phyloP scores from a whole-genome alignment of 1,140 invertebrate genomes.

The Zaprionus gabonicus region DNA sequence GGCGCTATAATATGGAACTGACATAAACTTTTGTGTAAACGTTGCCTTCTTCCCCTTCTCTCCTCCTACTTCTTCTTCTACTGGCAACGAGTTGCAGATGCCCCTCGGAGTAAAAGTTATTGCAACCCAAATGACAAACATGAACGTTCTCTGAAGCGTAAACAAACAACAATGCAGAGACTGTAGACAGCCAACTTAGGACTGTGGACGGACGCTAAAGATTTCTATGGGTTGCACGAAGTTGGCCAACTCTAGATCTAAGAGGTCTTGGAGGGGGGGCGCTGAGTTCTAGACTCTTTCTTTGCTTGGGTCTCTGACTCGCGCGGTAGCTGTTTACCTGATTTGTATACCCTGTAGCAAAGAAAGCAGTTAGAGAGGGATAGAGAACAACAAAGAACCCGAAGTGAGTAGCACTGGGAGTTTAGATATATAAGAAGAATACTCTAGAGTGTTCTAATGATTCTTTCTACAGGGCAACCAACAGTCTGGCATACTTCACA shows the following conservation, averaged over 20 bases:
- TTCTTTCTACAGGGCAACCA: neutral
- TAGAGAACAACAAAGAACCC: neutral
- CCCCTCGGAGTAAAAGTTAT: conserved; percentile 66
- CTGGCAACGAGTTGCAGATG: conserved; percentile 67
- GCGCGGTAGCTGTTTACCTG: conserved; percentile 21
- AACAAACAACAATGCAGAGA: conserved; percentile 51
- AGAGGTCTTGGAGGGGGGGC: neutral
- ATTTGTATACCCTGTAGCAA: conserved; percentile 16
- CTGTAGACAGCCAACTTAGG: conserved; percentile 1
- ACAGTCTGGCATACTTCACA: neutral
- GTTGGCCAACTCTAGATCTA: neutral
- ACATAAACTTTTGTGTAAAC: conserved; percentile 69
- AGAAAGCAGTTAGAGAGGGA: neutral
- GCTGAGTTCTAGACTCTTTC: neutral
- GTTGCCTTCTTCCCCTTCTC: conserved; percentile 1
- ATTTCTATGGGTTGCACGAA: neutral
- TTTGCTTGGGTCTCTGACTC: neutral
- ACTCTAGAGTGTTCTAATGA: neutral
- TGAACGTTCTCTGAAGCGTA: conserved; percentile 53
- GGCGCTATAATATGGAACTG: conserved; percentile 57
- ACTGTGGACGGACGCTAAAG: neutral
- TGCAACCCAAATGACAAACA: conserved; percentile 80
- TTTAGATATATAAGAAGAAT: neutral
- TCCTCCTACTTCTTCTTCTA: conserved; percentile 9
- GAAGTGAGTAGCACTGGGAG: neutral